Evolutionary conservation across 1,140 invertebrate genomes (phyloP), one percentile per base, ranked within the genome.

Genomic region (Apis cerana): DNA sequence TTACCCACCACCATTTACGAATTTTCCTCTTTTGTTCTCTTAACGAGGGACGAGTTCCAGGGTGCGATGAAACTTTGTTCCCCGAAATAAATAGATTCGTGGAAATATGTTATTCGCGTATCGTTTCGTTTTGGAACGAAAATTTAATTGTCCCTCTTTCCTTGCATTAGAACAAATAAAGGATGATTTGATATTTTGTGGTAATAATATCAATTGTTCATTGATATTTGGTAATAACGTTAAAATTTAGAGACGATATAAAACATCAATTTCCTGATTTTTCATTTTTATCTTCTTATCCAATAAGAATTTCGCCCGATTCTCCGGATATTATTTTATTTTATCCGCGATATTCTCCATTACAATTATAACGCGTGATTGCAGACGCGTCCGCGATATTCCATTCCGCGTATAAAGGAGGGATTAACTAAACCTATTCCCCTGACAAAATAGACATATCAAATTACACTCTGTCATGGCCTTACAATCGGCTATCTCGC

Each of bases 1-100:
- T 69, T 76, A 52, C 64, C 77, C 56, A 56, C 23, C 1, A n/a
- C 7, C 43, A 68, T 76, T 64, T 48, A n/a, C 43, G 54, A 21
- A 76, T 21, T 13, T 15, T 59, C 9, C 23, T 27, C 8, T 33
- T 33, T 33, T 50, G 50, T 62, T 27, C 9, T 59, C 19, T 59
- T 23, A 52, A 68, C 56, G 21, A 54, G 23, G 12, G 10, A 59
- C 15, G 23, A 21, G 2, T 19, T 67, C 48, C 2, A 5, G 5
- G 33, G 0, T 3, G 3, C 33, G 33, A 33, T 43, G 33, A 43
- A 43, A 43, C 33, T 43, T 43, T 43, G 33, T 7, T 43, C 5
- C 33, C 33, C 17, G 11, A 27, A 62, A 23, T 27, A 27, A 15
- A 13, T 13, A 15, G 15, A 62, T 23, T 17, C 0, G 61, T 62